Conservation (phyloP, 2,888 invertebrate genomes). For the Tortrix viridana region DNA sequence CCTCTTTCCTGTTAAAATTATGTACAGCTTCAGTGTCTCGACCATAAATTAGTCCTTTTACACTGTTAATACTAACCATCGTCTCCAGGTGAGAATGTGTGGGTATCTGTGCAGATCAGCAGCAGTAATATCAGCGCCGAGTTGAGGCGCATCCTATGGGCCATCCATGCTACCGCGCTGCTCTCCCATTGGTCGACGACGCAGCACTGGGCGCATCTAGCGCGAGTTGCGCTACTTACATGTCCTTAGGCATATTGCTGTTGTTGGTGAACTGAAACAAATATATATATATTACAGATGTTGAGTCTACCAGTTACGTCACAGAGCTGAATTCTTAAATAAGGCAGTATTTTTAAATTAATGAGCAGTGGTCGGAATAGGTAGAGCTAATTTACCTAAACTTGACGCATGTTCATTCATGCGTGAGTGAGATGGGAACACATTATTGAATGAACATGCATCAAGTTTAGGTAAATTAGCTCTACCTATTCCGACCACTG, state of each 20-base stretch:
- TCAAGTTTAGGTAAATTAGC: too few species aligned
- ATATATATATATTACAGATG: neutral
- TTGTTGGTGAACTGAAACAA: conserved; percentile 9
- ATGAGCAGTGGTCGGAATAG: too few species aligned
- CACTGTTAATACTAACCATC: conserved; percentile 73
- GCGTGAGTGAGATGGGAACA: too few species aligned
- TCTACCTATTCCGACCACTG: too few species aligned
- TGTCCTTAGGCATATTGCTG: conserved; percentile 5
- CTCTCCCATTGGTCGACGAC: conserved; percentile 61
- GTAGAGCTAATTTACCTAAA: too few species aligned
- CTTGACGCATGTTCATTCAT: too few species aligned
- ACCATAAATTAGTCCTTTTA: too few species aligned
- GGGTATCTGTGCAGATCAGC: conserved; percentile 63
- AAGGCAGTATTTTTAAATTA: too few species aligned
- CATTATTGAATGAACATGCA: too few species aligned
- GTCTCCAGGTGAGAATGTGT: conserved; percentile 72
- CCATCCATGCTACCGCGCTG: conserved; percentile 76
- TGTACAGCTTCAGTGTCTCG: too few species aligned
- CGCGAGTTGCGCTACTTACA: conserved; percentile 17
- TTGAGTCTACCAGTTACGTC: neutral
- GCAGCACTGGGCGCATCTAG: conserved; percentile 28
- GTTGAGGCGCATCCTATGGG: conserved; percentile 79
- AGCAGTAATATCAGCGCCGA: conserved; percentile 70
- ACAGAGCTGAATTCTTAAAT: too few species aligned
- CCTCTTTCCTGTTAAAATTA: too few species aligned